Evolutionary conservation across 2,797 vertebrate species (phyloP).

Genomic region (Chelidonichthys spinosus): DNA sequence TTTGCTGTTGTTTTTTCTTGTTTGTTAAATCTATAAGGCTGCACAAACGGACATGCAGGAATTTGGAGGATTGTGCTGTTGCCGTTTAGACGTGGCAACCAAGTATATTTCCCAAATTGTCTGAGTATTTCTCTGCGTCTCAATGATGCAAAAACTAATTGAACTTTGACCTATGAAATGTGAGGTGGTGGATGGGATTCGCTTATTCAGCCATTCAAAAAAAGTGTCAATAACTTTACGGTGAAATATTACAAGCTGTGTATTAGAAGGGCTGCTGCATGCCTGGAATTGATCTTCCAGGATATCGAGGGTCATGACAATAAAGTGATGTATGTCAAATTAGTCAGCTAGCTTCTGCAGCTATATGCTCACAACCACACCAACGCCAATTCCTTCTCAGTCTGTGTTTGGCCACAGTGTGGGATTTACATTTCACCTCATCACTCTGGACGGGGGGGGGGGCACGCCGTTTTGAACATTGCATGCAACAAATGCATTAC

Average conservation of each 20-base stretch:
- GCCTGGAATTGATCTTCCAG: neutral
- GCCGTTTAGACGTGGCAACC: neutral
- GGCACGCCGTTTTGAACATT: slow-evolving; percentile 23
- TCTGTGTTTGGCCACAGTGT: slow-evolving; percentile 6
- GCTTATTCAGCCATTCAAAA: neutral
- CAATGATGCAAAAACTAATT: neutral
- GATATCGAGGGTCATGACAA: slow-evolving; percentile 15
- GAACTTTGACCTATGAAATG: neutral
- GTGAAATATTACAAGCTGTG: neutral
- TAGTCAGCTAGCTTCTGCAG: slow-evolving; percentile 3
- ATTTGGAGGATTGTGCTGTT: neutral
- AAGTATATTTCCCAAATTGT: too few species aligned
- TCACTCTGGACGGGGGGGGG: slow-evolving; percentile 8
- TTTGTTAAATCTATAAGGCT: neutral
- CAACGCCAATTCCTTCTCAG: neutral
- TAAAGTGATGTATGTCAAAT: slow-evolving; percentile 26
- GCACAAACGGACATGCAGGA: neutral
- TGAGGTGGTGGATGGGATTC: neutral
- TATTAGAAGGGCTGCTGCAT: neutral
- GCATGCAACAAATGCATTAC: slow-evolving; percentile 21
- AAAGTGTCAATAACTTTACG: neutral
- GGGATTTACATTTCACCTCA: neutral
- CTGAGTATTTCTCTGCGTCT: too few species aligned
- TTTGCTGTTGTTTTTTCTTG: neutral
- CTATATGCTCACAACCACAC: slow-evolving; percentile 8